These are phyloP conservation scores for Diaprepes abbreviatus DNA, from an alignment of 2,888 invertebrate genomes.

Conservation along the genomic window DNA sequence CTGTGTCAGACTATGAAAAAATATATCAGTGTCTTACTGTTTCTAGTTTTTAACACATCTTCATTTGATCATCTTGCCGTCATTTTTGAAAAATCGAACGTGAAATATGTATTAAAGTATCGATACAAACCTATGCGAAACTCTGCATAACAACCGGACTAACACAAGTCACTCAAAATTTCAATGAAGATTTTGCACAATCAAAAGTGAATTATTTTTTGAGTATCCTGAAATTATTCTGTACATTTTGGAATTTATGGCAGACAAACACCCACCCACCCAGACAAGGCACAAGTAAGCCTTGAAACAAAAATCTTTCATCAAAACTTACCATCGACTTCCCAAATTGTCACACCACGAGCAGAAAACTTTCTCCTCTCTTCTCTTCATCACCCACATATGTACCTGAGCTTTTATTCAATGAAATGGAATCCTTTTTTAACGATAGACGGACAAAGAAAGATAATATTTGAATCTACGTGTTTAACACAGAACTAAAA, in stretches of 20 bases:
- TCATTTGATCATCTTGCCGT: too few relatives aligned
- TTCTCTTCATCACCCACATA: slow-evolving; percentile 38
- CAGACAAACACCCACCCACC: slow-evolving; percentile 56
- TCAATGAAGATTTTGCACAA: too few relatives aligned
- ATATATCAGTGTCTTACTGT: too few relatives aligned
- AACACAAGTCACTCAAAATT: too few relatives aligned
- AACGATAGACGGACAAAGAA: slow-evolving; percentile 10
- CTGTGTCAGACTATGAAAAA: too few relatives aligned
- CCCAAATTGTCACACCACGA: slow-evolving; percentile 39
- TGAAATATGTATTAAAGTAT: too few relatives aligned
- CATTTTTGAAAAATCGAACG: too few relatives aligned
- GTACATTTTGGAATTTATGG: slow-evolving; percentile 10
- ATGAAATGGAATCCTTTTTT: slow-evolving; percentile 42
- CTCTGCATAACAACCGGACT: too few relatives aligned
- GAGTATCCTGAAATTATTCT: not conserved
- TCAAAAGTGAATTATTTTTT: too few relatives aligned
- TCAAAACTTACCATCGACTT: slow-evolving; percentile 48
- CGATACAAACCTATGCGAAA: too few relatives aligned
- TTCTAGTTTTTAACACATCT: too few relatives aligned
- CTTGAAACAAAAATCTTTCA: slow-evolving; percentile 57
- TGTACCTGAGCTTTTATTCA: slow-evolving; percentile 50
- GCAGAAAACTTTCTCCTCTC: slow-evolving; percentile 54
- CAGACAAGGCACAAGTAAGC: slow-evolving; percentile 65
- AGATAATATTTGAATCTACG: slow-evolving; percentile 10
- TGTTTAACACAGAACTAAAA: slow-evolving; percentile 6